phyloP scores from a whole-genome alignment of 2,888 invertebrate species.

The Xestia ashworthii region DNA sequence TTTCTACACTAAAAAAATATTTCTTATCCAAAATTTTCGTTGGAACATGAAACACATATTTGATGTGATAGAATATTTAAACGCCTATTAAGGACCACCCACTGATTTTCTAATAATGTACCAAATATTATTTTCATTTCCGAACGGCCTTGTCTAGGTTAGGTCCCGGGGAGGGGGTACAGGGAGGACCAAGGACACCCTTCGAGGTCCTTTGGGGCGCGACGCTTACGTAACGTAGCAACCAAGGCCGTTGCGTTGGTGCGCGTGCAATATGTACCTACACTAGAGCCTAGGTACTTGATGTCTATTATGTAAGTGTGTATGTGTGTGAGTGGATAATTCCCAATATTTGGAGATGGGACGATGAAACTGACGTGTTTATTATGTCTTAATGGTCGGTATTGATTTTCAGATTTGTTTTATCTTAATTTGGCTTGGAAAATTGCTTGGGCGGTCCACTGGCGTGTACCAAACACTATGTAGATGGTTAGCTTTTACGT shows the following conservation, averaged over 20 bases:
- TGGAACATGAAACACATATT: conserved; percentile 45
- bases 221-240: conserved; percentile 82
- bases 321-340: conserved; percentile 26
- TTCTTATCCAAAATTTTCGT: conserved; percentile 8
- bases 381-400: not conserved
- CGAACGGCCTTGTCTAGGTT: conserved; percentile 75
- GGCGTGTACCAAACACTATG: not conserved
- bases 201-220: conserved; percentile 81
- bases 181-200: conserved; percentile 75
- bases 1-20: conserved; percentile 24
- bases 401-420: conserved; percentile 11
- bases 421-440: not conserved
- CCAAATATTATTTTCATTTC: conserved; percentile 76
- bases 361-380: conserved; percentile 12
- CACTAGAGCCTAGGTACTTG: conserved; percentile 20
- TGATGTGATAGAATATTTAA: conserved; percentile 64
- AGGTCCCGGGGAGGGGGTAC: conserved; percentile 66
- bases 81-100: conserved; percentile 59
- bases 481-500: not conserved
- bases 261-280: conserved; percentile 70
- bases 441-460: not conserved
- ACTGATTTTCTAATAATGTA: conserved; percentile 72
- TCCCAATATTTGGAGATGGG: conserved; percentile 31
- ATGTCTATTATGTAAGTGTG: conserved; percentile 30
- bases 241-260: conserved; percentile 77